Conservation (phyloP, 2,797 vertebrate species). For the Pagetopsis macropterus region DNA sequence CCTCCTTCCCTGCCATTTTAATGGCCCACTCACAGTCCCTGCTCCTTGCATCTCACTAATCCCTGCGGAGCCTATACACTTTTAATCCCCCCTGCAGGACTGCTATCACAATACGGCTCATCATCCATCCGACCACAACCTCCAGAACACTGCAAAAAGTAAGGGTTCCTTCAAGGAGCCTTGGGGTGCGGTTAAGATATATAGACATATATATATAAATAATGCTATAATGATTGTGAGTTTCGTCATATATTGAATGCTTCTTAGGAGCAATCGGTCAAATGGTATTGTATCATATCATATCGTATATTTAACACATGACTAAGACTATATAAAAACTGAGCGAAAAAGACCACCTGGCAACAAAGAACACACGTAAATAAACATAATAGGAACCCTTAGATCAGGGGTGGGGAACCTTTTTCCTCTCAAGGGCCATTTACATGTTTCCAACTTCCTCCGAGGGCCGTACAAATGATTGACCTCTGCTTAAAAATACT, state of each 20-base stretch:
- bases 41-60: conserved; percentile 68
- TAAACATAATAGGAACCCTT: not conserved
- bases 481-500: too few species aligned
- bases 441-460: too few species aligned
- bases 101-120: conserved; percentile 64
- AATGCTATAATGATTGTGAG: conserved; percentile 25
- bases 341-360: not conserved
- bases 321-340: too few species aligned
- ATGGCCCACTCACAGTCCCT: conserved; percentile 68
- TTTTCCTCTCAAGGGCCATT: too few species aligned
- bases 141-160: conserved; percentile 47
- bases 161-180: conserved; percentile 39
- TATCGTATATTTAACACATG: too few species aligned
- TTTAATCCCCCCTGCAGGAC: conserved; percentile 72
- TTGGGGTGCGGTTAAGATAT: conserved; percentile 34
- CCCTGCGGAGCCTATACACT: conserved; percentile 68
- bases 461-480: too few species aligned
- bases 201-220: conserved; percentile 26
- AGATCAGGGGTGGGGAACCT: too few species aligned
- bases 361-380: not conserved
- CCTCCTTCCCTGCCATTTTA: conserved; percentile 66
- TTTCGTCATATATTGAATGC: conserved; percentile 39
- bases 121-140: conserved; percentile 54
- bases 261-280: not conserved
- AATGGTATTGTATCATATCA: too few species aligned